Base-by-base conservation (phyloP, 2,888 invertebrate genomes). In the Chesias legatella region DNA sequence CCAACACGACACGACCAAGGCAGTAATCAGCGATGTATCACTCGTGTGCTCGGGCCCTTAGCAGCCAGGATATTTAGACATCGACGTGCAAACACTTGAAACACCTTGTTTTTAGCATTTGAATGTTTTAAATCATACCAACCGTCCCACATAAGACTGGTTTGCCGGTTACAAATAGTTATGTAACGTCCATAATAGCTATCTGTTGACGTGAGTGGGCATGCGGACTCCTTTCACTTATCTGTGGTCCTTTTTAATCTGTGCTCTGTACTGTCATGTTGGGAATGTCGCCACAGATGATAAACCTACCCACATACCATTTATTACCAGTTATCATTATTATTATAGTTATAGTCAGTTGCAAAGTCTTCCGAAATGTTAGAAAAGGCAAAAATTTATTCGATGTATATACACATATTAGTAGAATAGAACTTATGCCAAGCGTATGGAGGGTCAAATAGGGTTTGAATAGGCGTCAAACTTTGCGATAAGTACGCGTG, bases 181-280 rank as follows among this genome's bases (percentile, higher is more conserved):
- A 67, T 62, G 67, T 63, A 69, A 70, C 35, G 33, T 45, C 43
- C 59, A 61, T 64, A 59, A 67, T 49, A 48, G 43, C 59, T 54
- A 43, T 52, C 60, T 52, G 46, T 42, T 34, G 40, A 48, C 40
- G 34, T 51, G 37, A 44, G 48, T 41, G 42, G 46, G 58, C 54
- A 56, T 58, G 51, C 54, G 55, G 47, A 56, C 62, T 67, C 72
- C 73, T 73, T 73, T 73, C 73, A 72, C 72, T 71, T 62, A 53
- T 53, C 65, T 67, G 44, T 59, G 67, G 63, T 66, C 72, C 66
- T 70, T 72, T 67, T 67, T 63, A 64, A 67, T 67, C 67, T 66
- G 63, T 63, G 58, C 40, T 28, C 28, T 30, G 45, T 40, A 31
- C 45, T 29, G 32, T 30, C 36, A 20, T 34, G 31, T 44, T 29